Base-by-base conservation (phyloP, 2,113 vertebrate genomes). In the Megatriorchis doriae region DNA sequence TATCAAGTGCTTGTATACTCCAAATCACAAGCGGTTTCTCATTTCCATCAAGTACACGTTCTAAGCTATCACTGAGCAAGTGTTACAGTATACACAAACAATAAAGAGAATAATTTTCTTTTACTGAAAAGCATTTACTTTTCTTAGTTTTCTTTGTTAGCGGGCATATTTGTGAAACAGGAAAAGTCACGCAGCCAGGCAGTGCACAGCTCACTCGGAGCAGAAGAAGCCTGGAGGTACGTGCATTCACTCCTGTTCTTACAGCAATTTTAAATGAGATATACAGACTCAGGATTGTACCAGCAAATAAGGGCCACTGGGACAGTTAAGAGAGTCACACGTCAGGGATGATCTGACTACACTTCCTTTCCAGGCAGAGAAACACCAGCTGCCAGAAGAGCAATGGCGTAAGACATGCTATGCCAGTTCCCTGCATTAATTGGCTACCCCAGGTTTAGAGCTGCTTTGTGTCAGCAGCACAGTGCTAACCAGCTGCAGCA, bases 131-230 rank as follows among this genome's bases (percentile, higher is more conserved):
- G 9, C n/a, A 62, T 68, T 87, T 61, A 8, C 11, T 91, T 93
- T 59, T 59, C 63, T 53, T 62, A 16, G 8, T 47, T 87, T 70
- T 45, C 50, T 72, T 82, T 87, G 50, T 63, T 87, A 29, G 55
- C 20, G 23, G 31, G 32, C 25, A 14, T 72, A 23, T 68, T 63
- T 65, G 38, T 66, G 23, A 27, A 82, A 66, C 26, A 50, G 52
- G 27, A 45, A 16, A 59, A 92, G 32, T 23, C 67, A 32, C 1
- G 5, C 42, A 73, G 62, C 38, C 4, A 5, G 77, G 25, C 6
- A 50, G 52, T 0, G 3, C 40, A 25, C 34, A 48, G 42, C 66
- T 66, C 0, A 0, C 50, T 45, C 14, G 8, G 56, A 38, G 45
- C 34, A 77, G 77, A 45, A 78, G 55, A 59, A 94, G 77, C 61